A percentile compares a stretch with the other conserved stretches of the same genome.
phyloP scores from a whole-genome alignment of 2,113 vertebrate species.

The cattle (Bos taurus) region ARS-UCD2.0 NC_037335.1:17685501-17686000 shows the following conservation, averaged over 20 bases:
- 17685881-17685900: not conserved
- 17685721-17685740: not conserved
- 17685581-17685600: conserved; percentile 44
- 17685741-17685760: not conserved
- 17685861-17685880: not conserved
- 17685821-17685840: not conserved
- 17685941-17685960: not conserved
- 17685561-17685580: conserved; percentile 44
- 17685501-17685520: not conserved
- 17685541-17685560: not conserved
- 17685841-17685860: not conserved
- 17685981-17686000: not conserved
- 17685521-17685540: not conserved
- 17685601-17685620: conserved; percentile 34
- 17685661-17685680: conserved; percentile 8
- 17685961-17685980: not conserved
- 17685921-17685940: not conserved
- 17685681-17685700: not conserved
- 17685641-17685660: not conserved
- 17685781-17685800: not conserved
- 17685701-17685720: not conserved
- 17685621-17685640: conserved; percentile 9
- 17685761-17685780: not conserved
- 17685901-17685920: not conserved
- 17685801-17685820: not conserved